Base-by-base conservation (phyloP, 2,113 vertebrate species). In the Poeciliopsis turrubarensis region DNA sequence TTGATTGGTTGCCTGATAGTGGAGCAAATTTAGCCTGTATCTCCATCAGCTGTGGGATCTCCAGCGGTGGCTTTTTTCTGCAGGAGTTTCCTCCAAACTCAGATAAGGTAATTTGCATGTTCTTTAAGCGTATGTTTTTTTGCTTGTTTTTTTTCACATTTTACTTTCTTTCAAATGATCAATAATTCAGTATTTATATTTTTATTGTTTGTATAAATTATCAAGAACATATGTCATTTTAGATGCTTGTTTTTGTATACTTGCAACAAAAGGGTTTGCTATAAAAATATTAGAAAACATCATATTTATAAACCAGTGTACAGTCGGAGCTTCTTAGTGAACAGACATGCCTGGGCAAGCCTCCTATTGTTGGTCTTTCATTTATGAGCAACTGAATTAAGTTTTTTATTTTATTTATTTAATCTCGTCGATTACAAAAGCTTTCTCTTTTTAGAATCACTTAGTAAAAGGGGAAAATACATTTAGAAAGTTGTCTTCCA, bases 261-360 rank as follows among this genome's bases (percentile, higher is more conserved):
- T 10, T 32, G 22, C 26, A 29, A 34, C 17, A 34, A n/a, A n/a
- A 22, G 25, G 7, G 1, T n/a, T 25, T 57, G 22, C 51, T 22
- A 3, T 9, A 22, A 25, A 57, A 57, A 57, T 6, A 54, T 25
- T 25, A 54, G 47, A 25, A 19, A 54, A 15, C 2, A 57, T 25
- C 22, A 57, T 25, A 25, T 57, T 57, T 57, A 25, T n/a, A n/a
- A 57, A 57, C 51, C 8, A n/a, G 8, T 57, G 51, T 3, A 57
- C 3, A 25, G 51, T 57, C 8, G 9, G 25, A n/a, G 22, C 51
- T n/a, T 2, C 51, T 10, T n/a, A 57, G 51, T 31, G 57, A 19
- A 65, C 70, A 81, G 85, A 75, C 92, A 92, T 90, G 90, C 69
- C 90, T 31, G 87, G 92, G 68, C 90, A 89, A 86, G 65, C 29